Evolutionary conservation across 1,140 invertebrate genomes (phyloP).

Genomic region (Lerema accius): DNA sequence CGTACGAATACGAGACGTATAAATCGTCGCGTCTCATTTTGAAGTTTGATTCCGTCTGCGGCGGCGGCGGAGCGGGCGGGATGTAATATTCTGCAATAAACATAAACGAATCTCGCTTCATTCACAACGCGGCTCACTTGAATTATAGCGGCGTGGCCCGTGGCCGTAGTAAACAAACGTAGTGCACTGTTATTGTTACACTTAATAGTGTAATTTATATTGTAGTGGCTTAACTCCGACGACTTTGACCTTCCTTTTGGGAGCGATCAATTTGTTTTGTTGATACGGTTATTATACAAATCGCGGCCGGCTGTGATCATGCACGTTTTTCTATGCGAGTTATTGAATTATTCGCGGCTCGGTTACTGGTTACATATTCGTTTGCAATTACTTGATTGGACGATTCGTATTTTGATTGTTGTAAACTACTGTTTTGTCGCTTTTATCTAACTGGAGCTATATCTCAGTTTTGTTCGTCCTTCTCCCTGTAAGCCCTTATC

Average conservation of each 20-base stretch:
- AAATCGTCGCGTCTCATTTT: conserved; percentile 10
- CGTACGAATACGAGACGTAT: not conserved
- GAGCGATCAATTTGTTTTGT: conserved; percentile 2
- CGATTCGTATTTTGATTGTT: too few species aligned
- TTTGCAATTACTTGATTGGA: too few species aligned
- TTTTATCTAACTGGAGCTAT: too few species aligned
- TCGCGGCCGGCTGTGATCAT: not conserved
- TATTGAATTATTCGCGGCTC: not conserved
- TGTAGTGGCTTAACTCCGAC: conserved; percentile 1
- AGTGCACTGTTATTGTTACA: conserved; percentile 32
- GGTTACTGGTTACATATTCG: too few species aligned
- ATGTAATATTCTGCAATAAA: conserved; percentile 26
- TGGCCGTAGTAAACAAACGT: conserved; percentile 50
- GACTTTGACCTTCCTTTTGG: conserved; percentile 5
- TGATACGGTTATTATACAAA: not conserved
- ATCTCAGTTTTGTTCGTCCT: too few species aligned
- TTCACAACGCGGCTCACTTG: conserved; percentile 59
- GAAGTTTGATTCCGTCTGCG: conserved; percentile 4
- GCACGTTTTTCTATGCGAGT: not conserved
- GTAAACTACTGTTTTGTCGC: too few species aligned
- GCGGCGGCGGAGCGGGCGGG: not conserved
- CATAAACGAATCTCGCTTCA: conserved; percentile 45
- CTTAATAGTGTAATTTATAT: conserved; percentile 20
- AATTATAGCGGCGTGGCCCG: conserved; percentile 51
- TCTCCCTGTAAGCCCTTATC: too few species aligned